Base-by-base conservation (phyloP, 2,113 vertebrate species). In the Ibidorhyncha struthersii region DNA sequence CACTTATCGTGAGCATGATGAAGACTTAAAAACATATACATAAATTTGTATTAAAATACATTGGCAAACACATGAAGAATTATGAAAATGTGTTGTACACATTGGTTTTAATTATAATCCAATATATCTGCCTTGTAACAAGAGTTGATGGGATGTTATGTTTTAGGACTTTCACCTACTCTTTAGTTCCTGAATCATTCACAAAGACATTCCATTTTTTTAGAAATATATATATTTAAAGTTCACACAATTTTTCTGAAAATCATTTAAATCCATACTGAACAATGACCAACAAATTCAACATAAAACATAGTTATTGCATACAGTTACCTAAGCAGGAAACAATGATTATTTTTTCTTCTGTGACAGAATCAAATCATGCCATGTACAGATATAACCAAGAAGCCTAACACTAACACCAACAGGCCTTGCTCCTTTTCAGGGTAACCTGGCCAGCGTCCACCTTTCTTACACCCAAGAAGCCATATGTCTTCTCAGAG, bases 401-500 rank as follows among this genome's bases (percentile, higher is more conserved):
- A 63, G 23, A 53, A 63, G 4, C 18, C 3, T 43, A 70, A 47
- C 10, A 43, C 17, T 36, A 50, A 29, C 7, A 20, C 5, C 6
- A 50, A 15, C 4, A 30, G 3, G 5, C 6, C 19, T 71, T 61
- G 11, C 14, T 70, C 9, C 32, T 93, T 86, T 61, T 9, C 34
- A 50, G 22, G 12, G 7, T n/a, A 65, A 38, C 22, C 8, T 18
- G 15, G 8, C 4, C 36, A 87, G 18, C 14, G 65, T 9, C 7
- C 14, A 59, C 10, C 7, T 34, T 17, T 83, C 14, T 79, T 41
- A 27, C 6, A 62, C 1, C 1, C 13, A 20, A 29, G 12, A 3
- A 58, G 7, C 1, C 4, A 8, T 30, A 27, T 8, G 2, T 14
- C 10, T 65, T 72, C 30, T 61, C 16, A 52, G 5, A 23, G 0